Evolutionary conservation across 2,113 vertebrate species (phyloP), one percentile per base, ranked within the genome.

Genomic region (Propithecus coquereli): DNA sequence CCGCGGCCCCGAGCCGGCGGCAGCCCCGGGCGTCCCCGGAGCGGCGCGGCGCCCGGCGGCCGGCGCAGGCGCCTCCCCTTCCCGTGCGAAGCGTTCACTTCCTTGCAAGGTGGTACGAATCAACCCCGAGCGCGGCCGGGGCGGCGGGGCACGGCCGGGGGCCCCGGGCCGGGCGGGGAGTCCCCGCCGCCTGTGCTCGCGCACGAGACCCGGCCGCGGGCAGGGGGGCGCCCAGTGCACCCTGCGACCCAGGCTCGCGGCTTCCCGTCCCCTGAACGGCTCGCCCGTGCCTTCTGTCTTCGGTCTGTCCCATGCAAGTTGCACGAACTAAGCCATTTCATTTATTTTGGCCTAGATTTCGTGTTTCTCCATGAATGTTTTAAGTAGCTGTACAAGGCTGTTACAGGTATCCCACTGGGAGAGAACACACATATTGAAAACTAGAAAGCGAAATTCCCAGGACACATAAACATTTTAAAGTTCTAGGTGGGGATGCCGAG

Each of bases 21-120:
- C 97, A 96, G 97, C 97, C 96, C 96, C 89, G 97, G 93, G 95
- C 94, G 45, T 93, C 98, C 97, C 84, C 96, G 80, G 87, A 71
- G 94, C 94, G 96, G 96, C 98, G 87, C 96, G 97, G 97, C 97
- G 70, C 97, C 98, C 77, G 94, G 97, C 97, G 70, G 97, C 98
- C 77, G 94, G 96, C 91, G 73, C 76, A 98, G 98, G 99, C 99
- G 98, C 99, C 99, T 99, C 99, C 99, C 99, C 99, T 99, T 99
- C 99, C 99, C 99, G 99, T 99, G 99, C 99, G 99, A 98, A 98
- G 98, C 99, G 98, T 99, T 99, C 99, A 99, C 99, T 99, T 99
- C 99, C 99, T 99, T 99, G 98, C 99, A 99, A 99, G 99, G 99
- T 99, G 99, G 98, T 99, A 99, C 99, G 98, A 99, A 99, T 99